Percentiles rank a stretch among this genome's conserved stretches.
These are phyloP conservation scores for Pangasius krempfi DNA, from an alignment of 2,797 vertebrate genomes.

Conservation along the genomic window DNA sequence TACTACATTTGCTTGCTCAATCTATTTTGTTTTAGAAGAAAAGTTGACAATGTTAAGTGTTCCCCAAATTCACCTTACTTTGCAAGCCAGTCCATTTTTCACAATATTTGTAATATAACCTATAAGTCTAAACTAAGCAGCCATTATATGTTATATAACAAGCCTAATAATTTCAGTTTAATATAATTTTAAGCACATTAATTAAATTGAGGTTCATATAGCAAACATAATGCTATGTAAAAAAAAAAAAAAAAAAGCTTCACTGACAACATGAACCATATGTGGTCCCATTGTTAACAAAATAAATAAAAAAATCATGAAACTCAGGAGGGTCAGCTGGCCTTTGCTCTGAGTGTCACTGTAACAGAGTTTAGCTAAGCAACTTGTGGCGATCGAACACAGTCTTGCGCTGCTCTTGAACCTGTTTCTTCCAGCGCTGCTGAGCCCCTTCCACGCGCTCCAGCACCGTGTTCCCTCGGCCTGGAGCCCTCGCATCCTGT, in stretches of 20 bases:
- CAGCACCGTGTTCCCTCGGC: slow-evolving; percentile 86
- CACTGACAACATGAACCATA: neutral
- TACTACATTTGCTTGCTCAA: neutral
- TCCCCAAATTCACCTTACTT: neutral
- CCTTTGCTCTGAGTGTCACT: neutral
- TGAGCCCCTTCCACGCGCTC: slow-evolving; percentile 93
- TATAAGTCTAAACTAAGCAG: neutral
- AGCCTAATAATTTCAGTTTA: neutral
- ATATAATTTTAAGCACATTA: neutral
- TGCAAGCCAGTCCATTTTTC: neutral
- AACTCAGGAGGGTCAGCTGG: neutral
- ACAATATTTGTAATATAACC: neutral
- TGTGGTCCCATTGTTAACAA: neutral
- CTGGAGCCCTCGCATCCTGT: slow-evolving; percentile 81
- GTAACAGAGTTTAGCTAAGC: slow-evolving; percentile 81
- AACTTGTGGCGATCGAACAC: slow-evolving; percentile 96
- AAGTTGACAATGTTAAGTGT: neutral
- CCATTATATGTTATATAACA: neutral
- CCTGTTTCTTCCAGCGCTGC: slow-evolving; percentile 96
- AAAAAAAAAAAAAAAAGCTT: neutral
- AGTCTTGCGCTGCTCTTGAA: slow-evolving; percentile 94
- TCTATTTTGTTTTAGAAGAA: neutral
- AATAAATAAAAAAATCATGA: slow-evolving; percentile 14
- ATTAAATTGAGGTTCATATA: neutral
- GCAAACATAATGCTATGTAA: neutral